phyloP scores from a whole-genome alignment of 2,888 invertebrate species.

The Bimastos eiseni region DNA sequence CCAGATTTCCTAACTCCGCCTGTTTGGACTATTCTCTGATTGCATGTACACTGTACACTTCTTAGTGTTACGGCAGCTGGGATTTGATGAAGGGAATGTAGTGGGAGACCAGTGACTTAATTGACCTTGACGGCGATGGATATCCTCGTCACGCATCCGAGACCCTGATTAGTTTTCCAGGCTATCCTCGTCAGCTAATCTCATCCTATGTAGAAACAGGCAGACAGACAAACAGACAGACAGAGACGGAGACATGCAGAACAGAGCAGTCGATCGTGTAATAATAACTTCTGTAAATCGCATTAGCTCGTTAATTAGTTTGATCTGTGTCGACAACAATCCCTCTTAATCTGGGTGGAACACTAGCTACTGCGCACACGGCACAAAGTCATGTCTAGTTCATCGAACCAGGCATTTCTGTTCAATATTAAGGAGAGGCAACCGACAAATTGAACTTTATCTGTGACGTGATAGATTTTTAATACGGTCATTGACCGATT shows the following conservation, averaged over 20 bases:
- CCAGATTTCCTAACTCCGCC: too few relatives aligned
- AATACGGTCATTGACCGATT: not conserved
- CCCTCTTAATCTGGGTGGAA: not conserved
- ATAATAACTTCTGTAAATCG: not conserved
- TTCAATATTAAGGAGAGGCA: not conserved
- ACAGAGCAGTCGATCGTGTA: not conserved
- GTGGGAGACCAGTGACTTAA: too few relatives aligned
- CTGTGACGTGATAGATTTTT: not conserved
- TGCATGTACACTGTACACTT: too few relatives aligned
- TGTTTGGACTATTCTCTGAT: too few relatives aligned
- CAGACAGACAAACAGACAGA: not conserved
- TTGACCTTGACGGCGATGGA: too few relatives aligned
- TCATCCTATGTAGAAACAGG: not conserved
- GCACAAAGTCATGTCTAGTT: not conserved
- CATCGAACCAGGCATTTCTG: not conserved
- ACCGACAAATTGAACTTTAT: not conserved
- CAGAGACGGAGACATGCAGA: not conserved
- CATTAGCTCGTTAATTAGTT: not conserved
- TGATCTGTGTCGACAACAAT: not conserved
- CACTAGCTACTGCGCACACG: too few relatives aligned
- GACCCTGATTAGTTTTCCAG: too few relatives aligned
- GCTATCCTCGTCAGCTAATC: too few relatives aligned
- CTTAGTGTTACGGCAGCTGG: too few relatives aligned
- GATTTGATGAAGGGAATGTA: too few relatives aligned
- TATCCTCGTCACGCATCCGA: too few relatives aligned